Percentiles rank a stretch among this genome's conserved stretches.
Conservation (phyloP, 2,797 vertebrate genomes). For the Sebastes baramenuke region DNA sequence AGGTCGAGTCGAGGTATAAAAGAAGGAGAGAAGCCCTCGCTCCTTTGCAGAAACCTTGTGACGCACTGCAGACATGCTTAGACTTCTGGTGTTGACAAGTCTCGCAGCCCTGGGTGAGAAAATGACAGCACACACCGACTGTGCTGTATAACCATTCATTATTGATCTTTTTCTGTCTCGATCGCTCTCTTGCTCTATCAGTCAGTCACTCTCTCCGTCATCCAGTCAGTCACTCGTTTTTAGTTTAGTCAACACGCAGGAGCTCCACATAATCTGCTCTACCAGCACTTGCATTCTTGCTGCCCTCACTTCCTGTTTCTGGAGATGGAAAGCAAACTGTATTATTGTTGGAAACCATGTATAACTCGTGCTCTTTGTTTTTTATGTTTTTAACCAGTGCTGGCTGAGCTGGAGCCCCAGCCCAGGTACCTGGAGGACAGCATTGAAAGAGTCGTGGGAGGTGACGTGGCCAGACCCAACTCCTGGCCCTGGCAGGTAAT, state of each 20-base stretch:
- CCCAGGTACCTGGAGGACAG: constrained; percentile 73
- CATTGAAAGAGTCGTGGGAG: constrained; percentile 73
- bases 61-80: constrained; percentile 64
- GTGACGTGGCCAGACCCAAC: constrained; percentile 69
- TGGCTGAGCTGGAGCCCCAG: constrained; percentile 67
- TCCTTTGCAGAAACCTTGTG: constrained; percentile 14
- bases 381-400: constrained; percentile 40
- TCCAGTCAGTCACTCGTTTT: neutral
- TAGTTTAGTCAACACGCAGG: neutral
- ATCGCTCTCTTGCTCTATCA: neutral
- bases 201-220: constrained; percentile 3
- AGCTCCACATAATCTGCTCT: neutral
- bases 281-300: neutral
- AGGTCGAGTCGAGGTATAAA: constrained; percentile 66
- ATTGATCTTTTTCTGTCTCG: constrained; percentile 25
- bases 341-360: neutral
- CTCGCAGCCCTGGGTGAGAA: constrained; percentile 72
- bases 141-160: neutral
- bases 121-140: constrained; percentile 10
- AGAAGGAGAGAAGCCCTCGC: neutral
- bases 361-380: neutral
- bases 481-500: constrained; percentile 86
- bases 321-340: neutral
- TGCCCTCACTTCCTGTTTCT: neutral
- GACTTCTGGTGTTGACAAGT: constrained; percentile 70